Base-by-base conservation (phyloP, 37 sponge, comb jelly and placozoan genomes). In the Hormiphora californensis region DNA sequence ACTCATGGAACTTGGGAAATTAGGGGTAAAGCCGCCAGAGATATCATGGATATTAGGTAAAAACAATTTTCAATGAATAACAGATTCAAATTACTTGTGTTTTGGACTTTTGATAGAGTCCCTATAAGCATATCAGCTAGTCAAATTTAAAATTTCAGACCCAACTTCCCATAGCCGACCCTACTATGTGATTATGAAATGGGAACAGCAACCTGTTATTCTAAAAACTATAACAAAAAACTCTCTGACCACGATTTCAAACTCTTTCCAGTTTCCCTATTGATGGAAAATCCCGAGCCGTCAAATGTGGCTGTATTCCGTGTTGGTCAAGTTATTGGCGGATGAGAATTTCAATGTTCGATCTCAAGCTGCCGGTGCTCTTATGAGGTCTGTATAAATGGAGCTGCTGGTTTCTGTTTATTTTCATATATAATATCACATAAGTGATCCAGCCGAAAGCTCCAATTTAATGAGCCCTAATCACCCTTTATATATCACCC, bases 11-110 rank as follows among this genome's bases (percentile, higher is more conserved):
- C 35, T 23, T 44, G 85, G 31, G 61, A 35, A 0, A 54, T 96
- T 0, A 87, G 94, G 28, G 89, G 92, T n/a, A 90, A 89, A 40
- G 93, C 94, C 39, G 96, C 96, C n/a, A n/a, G 93, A 38, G 69
- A 91, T 86, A 87, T 93, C 41, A 92, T 90, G 86, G 94, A 93
- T 36, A 92, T 96, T 25, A 90, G 88, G 89, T 39, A n/a, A n/a
- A n/a, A n/a, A n/a, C n/a, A 53, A 19, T 21, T 19, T n/a, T n/a
- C n/a, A 53, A 53, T 21, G 19, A 53, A 53, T 53, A 53, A 21
- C 19, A 53, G 21, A 53, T 21, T 21, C 54, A 21, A 53, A 53
- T 53, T 53, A 21, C 21, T 53, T 21, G 19, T 53, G 19, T 19
- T 21, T 21, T 21, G 21, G 54, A 21, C 21, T 21, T 53, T 21